Percentiles rank a stretch among this genome's conserved stretches.
Conservation (phyloP, 2,113 vertebrate species). For the Prunella fulvescens region DNA sequence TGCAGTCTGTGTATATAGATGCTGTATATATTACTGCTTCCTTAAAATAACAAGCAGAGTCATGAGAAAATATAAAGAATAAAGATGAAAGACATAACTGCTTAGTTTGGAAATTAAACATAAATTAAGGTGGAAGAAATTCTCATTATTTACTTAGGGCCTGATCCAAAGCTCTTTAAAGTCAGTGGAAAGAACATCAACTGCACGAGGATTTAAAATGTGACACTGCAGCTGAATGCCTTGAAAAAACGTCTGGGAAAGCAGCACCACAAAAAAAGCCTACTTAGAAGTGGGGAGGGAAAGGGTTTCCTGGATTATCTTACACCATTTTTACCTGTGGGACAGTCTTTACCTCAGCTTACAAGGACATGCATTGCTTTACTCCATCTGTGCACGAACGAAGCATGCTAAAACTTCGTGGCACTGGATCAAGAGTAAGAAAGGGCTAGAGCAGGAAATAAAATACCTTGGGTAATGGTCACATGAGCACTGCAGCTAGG, state of each 20-base stretch:
- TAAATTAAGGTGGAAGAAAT: conserved; percentile 49
- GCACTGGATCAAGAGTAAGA: background rate
- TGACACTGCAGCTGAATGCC: background rate
- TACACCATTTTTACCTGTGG: background rate
- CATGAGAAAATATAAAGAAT: conserved; percentile 43
- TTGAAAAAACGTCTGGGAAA: conserved; percentile 1
- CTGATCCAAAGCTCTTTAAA: conserved; percentile 15
- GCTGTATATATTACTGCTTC: conserved; percentile 53
- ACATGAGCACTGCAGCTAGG: fast-evolving
- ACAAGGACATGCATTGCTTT: background rate
- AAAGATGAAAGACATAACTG: conserved; percentile 54
- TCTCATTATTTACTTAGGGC: conserved; percentile 45
- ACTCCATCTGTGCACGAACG: background rate
- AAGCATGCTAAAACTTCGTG: background rate
- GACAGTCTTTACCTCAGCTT: background rate
- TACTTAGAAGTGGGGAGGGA: background rate
- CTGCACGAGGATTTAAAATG: background rate
- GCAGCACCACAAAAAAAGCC: background rate
- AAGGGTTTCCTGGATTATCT: background rate
- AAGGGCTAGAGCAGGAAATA: background rate
- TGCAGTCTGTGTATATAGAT: conserved; percentile 44
- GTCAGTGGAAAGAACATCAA: background rate
- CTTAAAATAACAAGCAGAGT: conserved; percentile 65
- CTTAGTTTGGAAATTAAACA: conserved; percentile 43
- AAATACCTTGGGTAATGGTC: background rate